A percentile compares a stretch with the other conserved stretches of the same genome.
Evolutionary conservation across 1,140 invertebrate species (phyloP).

Genomic region (Ceratosolen solmsi): DNA sequence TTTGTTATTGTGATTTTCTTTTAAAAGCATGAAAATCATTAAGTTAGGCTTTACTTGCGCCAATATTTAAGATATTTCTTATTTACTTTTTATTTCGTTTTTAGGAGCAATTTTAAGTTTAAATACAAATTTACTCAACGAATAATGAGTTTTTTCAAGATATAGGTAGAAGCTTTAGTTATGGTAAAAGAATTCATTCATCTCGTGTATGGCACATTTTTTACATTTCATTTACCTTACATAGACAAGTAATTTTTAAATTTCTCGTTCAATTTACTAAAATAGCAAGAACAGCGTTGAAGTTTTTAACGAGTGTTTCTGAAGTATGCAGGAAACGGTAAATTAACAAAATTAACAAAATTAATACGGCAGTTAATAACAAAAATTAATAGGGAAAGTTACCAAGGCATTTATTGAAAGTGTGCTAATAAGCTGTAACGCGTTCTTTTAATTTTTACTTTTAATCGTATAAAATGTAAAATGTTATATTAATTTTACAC

Average conservation of each 20-base stretch:
- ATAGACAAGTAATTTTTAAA: neutral
- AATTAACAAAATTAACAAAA: neutral
- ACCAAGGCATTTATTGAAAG: neutral
- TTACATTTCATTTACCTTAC: neutral
- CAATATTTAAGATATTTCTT: neutral
- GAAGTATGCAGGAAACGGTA: too few species aligned
- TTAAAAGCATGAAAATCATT: neutral
- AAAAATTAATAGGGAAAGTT: neutral
- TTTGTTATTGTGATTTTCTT: neutral
- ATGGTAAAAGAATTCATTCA: neutral
- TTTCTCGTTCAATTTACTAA: neutral
- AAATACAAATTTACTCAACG: neutral
- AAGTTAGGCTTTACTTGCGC: neutral
- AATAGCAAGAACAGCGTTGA: neutral
- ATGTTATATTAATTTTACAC: slow-evolving; percentile 12
- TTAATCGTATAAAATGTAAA: slow-evolving; percentile 3
- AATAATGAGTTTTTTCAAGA: neutral
- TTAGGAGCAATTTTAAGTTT: neutral
- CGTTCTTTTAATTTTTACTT: neutral
- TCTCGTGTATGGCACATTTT: neutral
- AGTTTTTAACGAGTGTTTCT: neutral
- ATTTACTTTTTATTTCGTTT: neutral
- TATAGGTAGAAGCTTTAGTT: neutral
- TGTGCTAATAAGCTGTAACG: neutral
- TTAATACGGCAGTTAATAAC: neutral